These are phyloP conservation scores for Prunella himalayana DNA, from an alignment of 2,113 vertebrate species.

Conservation along the genomic window DNA sequence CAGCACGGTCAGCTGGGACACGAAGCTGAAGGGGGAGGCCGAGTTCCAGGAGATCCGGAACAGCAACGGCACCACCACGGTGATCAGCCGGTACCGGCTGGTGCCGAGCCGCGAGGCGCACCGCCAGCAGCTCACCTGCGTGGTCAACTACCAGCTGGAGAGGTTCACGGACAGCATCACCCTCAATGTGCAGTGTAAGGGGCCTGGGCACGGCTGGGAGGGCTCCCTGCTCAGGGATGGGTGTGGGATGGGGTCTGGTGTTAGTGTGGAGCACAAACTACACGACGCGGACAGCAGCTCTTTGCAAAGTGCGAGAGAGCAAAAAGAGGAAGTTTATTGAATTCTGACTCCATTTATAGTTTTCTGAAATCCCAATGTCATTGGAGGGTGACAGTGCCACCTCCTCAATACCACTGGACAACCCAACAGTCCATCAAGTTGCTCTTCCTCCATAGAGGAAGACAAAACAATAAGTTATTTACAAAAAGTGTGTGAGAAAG, in stretches of 20 bases:
- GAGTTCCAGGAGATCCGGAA: constrained; percentile 89
- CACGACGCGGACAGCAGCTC: too few relatives aligned
- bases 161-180: constrained; percentile 84
- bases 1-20: constrained; percentile 92
- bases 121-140: constrained; percentile 85
- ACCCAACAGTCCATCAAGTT: too few relatives aligned
- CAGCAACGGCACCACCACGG: constrained; percentile 88
- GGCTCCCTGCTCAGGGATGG: not conserved
- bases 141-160: constrained; percentile 89
- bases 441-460: too few relatives aligned
- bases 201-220: not conserved
- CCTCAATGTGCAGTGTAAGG: constrained; percentile 94
- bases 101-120: constrained; percentile 89
- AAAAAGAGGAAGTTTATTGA: too few relatives aligned
- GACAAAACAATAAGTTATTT: too few relatives aligned
- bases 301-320: too few relatives aligned
- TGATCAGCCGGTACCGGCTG: constrained; percentile 89
- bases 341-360: too few relatives aligned
- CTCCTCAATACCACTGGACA: too few relatives aligned
- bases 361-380: too few relatives aligned
- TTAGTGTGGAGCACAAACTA: too few relatives aligned
- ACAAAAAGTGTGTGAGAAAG: too few relatives aligned
- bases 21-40: constrained; percentile 87
- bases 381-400: too few relatives aligned
- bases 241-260: not conserved